phyloP scores from a whole-genome alignment of 2,113 vertebrate genomes.

The Sturnira hondurensis region DNA sequence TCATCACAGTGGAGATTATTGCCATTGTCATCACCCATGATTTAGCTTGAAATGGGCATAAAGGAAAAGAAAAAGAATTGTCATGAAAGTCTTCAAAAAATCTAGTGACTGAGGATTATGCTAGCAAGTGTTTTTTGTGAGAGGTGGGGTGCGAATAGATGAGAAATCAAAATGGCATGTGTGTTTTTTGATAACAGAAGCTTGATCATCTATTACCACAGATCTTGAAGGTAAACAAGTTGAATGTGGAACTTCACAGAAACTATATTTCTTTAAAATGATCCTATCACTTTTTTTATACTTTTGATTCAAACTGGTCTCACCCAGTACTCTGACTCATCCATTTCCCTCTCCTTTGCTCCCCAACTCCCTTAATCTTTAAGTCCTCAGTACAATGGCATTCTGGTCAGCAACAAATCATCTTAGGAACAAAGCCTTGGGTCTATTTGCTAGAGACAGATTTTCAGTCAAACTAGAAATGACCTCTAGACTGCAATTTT shows the following conservation, averaged over 20 bases:
- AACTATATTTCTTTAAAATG: not conserved
- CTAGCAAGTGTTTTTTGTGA: not conserved
- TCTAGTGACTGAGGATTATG: not conserved
- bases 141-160: not conserved
- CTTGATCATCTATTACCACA: not conserved
- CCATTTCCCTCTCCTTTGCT: not conserved
- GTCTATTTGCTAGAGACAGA: not conserved
- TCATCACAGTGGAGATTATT: constrained; percentile 21
- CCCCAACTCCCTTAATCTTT: not conserved
- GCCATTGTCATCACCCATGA: constrained; percentile 28
- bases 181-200: not conserved
- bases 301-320: not conserved
- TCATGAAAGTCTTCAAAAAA: not conserved
- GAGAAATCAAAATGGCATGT: not conserved
- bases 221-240: not conserved
- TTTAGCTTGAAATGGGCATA: constrained; percentile 43
- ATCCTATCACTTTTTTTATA: not conserved
- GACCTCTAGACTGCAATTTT: not conserved
- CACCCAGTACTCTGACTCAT: not conserved
- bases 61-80: not conserved
- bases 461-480: not conserved
- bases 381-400: not conserved
- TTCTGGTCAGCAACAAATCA: not conserved
- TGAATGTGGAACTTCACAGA: not conserved
- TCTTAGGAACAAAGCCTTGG: not conserved